Conservation (phyloP, 2,888 invertebrate genomes). For the Torymus tubicola region DNA sequence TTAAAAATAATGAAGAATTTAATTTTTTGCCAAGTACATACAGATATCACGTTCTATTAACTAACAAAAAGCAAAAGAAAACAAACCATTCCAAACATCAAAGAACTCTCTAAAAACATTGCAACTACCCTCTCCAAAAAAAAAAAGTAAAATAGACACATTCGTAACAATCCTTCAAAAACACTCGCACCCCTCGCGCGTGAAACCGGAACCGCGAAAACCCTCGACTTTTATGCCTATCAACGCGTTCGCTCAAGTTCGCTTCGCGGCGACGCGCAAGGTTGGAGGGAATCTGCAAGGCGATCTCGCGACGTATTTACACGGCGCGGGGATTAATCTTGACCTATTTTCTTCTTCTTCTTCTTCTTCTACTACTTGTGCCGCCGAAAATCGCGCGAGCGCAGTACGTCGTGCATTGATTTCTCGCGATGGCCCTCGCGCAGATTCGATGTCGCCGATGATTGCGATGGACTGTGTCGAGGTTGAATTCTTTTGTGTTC, state of each 20-base stretch:
- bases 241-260: slow-evolving; percentile 52
- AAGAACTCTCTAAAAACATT: too few relatives aligned
- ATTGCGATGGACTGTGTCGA: not conserved
- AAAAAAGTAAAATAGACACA: too few relatives aligned
- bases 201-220: not conserved
- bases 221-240: slow-evolving; percentile 54
- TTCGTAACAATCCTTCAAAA: too few relatives aligned
- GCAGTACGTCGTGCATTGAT: slow-evolving; percentile 5
- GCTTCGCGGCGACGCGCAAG: slow-evolving; percentile 47
- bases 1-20: too few relatives aligned
- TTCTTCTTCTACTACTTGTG: slow-evolving; percentile 22
- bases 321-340: slow-evolving; percentile 56
- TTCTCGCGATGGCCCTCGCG: not conserved
- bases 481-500: not conserved
- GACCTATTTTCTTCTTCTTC: slow-evolving; percentile 51
- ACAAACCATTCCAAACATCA: too few relatives aligned
- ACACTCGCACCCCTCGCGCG: too few relatives aligned
- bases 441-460: too few relatives aligned
- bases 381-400: slow-evolving; percentile 34
- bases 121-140: too few relatives aligned
- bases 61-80: not conserved
- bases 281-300: slow-evolving; percentile 57
- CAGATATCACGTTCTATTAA: not conserved
- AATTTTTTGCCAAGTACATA: too few relatives aligned
- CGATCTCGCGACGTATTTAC: slow-evolving; percentile 48